phyloP scores from a whole-genome alignment of 2,113 vertebrate species.

The Sapayoa aenigma region DNA sequence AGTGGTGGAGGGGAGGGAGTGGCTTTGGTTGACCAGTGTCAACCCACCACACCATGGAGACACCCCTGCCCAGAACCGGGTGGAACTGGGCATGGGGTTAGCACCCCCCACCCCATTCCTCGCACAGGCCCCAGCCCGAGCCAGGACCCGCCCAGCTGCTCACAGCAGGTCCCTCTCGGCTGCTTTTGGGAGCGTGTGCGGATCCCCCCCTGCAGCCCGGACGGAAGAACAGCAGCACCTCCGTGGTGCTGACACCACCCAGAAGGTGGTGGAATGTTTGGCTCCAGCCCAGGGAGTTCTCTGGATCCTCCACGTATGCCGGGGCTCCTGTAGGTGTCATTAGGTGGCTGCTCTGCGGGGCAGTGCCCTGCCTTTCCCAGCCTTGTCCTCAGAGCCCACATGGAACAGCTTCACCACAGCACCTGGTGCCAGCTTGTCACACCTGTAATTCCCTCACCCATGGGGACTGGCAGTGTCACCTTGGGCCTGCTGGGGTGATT shows the following conservation, averaged over 20 bases:
- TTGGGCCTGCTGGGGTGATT: constrained; percentile 92
- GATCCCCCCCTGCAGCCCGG: neutral
- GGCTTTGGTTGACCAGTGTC: neutral
- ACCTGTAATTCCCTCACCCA: neutral
- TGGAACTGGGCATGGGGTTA: neutral
- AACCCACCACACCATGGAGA: neutral
- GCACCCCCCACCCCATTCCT: neutral
- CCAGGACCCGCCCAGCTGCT: neutral
- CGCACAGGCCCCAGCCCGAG: neutral
- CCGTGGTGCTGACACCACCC: neutral
- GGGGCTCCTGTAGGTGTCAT: neutral
- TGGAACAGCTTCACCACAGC: accelerated
- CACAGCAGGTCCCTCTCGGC: neutral
- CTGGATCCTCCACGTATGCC: neutral
- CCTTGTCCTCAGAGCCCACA: neutral
- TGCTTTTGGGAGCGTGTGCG: neutral
- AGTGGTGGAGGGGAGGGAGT: neutral
- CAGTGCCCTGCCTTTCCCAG: neutral
- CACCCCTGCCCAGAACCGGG: neutral
- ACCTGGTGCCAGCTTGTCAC: neutral
- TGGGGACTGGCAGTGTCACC: constrained; percentile 93
- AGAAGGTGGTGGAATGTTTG: too few species aligned
- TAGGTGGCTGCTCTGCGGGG: neutral
- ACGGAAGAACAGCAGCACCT: neutral
- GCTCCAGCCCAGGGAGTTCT: neutral